Evolutionary conservation across 2,888 invertebrate genomes (phyloP), one percentile per base, ranked within the genome.

Genomic region (Linnaemya tessellans): DNA sequence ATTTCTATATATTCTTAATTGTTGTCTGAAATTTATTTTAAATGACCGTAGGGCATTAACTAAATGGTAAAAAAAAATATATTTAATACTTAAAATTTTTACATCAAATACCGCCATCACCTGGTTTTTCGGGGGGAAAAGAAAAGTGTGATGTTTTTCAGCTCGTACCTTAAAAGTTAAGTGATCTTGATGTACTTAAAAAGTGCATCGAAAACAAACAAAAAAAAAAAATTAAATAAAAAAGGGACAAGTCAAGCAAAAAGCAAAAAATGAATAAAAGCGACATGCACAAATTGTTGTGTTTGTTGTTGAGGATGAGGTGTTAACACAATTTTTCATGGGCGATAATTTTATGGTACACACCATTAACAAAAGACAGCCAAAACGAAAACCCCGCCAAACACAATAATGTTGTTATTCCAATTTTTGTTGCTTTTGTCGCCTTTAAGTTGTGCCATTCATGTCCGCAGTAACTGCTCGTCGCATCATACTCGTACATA

Each of bases 251-350:
- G 67, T 67, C 60, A 49, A 46, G 46, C 38, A 49, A 49, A 67
- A 49, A 56, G 71, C 3, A 13, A 41, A 73, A 67, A 68, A 51
- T 51, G 43, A 78, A 70, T 80, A 75, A 43, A 67, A 71, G 51
- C 65, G 78, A 79, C 79, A 84, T 78, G 51, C 49, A 83, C 82
- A 85, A 85, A 70, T 84, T 84, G 70, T 80, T 73, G 74, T 79
- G 77, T 85, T 84, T 84, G 81, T 84, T 85, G 62, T 81, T 77
- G 84, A 84, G 83, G 84, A 86, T 85, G 87, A 89, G 88, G 88
- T 89, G 88, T 89, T 88, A 89, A 88, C 88, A 89, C 87, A 88
- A 89, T 88, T 88, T 89, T 88, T 88, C 88, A 87, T 88, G 87
- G 88, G 87, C 86, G 88, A 88, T 89, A 89, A 88, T 89, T 89